Conservation (phyloP, 2,797 vertebrate genomes). For the Anguilla obscura region DNA sequence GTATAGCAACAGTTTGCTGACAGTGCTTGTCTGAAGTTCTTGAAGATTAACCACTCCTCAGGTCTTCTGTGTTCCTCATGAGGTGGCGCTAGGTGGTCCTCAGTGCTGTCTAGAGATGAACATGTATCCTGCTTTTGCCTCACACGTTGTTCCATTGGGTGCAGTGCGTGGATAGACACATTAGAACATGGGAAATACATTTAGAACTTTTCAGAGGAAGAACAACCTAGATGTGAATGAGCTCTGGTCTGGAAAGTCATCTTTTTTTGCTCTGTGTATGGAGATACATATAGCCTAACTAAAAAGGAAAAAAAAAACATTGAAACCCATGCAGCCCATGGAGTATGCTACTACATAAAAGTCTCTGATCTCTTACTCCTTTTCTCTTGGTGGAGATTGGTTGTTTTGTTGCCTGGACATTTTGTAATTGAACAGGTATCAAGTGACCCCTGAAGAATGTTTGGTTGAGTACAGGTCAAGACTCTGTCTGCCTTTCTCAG, state of each 20-base stretch:
- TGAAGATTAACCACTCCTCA: background rate
- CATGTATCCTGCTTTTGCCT: background rate
- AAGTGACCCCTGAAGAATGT: background rate
- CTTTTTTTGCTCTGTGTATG: background rate
- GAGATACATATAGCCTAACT: background rate
- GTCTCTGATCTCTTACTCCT: background rate
- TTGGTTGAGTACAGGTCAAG: background rate
- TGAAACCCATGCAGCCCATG: background rate
- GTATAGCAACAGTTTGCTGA: background rate
- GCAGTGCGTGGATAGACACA: background rate
- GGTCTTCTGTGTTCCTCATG: background rate
- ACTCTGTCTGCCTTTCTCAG: background rate
- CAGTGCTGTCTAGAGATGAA: background rate
- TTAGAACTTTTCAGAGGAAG: background rate
- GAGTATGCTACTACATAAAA: background rate
- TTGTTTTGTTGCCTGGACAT: background rate
- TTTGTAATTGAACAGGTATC: background rate
- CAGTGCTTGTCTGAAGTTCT: background rate
- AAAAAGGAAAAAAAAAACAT: background rate
- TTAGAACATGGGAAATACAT: background rate
- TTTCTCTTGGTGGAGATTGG: background rate
- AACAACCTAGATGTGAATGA: background rate
- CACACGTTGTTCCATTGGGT: background rate
- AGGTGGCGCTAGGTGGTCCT: background rate
- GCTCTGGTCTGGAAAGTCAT: background rate